Evolutionary conservation across 2,888 invertebrate genomes (phyloP).

Genomic region (Alviniconcha strummeri): DNA sequence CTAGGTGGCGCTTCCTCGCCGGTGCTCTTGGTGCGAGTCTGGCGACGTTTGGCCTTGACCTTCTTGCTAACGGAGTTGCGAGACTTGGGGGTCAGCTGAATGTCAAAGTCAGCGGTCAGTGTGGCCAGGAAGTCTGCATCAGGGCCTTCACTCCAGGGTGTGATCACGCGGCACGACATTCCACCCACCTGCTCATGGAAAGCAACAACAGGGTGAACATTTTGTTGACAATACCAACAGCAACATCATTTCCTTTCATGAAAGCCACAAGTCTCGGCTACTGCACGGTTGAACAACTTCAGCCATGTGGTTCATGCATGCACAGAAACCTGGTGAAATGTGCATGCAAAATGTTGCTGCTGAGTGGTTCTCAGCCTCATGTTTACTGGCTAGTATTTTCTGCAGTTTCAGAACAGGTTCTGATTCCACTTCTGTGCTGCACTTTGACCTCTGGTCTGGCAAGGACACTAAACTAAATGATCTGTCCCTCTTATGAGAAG

Average conservation of each 20-base stretch:
- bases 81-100: neutral
- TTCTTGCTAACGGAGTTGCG: slow-evolving; percentile 44
- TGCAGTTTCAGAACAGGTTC: too few relatives aligned
- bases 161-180: slow-evolving; percentile 66
- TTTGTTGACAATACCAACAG: too few relatives aligned
- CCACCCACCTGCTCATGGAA: slow-evolving; percentile 55
- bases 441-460: too few relatives aligned
- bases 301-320: neutral
- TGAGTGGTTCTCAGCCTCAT: too few relatives aligned
- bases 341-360: too few relatives aligned
- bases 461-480: too few relatives aligned
- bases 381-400: too few relatives aligned
- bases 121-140: slow-evolving; percentile 55
- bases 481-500: too few relatives aligned
- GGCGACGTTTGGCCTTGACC: slow-evolving; percentile 49
- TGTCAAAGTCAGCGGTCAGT: slow-evolving; percentile 46
- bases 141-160: slow-evolving; percentile 65
- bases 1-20: slow-evolving; percentile 40
- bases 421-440: too few relatives aligned
- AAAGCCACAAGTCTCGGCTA: too few relatives aligned
- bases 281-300: too few relatives aligned
- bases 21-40: slow-evolving; percentile 55
- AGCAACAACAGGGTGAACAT: neutral
- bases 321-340: slow-evolving; percentile 9
- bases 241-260: too few relatives aligned